Conservation (phyloP, 2,113 vertebrate species). For the Microtus ochrogaster region DNA sequence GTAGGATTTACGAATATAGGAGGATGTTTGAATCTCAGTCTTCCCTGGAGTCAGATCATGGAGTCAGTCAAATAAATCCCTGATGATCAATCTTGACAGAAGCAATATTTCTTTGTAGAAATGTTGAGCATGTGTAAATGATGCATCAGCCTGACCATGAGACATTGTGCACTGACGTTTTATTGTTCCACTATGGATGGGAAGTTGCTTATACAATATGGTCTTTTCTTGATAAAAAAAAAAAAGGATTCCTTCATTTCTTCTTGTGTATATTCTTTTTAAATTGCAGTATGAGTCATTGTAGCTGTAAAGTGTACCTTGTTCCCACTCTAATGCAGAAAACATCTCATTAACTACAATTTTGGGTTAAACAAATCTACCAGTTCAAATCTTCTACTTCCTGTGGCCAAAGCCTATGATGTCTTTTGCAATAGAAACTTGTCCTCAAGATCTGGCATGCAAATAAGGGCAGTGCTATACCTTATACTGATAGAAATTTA, state of each 20-base stretch:
- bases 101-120: constrained; percentile 22
- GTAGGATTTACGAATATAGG: background rate
- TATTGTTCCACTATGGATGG: background rate
- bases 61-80: constrained; percentile 47
- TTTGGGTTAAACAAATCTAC: background rate
- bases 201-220: background rate
- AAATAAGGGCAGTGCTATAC: background rate
- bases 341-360: background rate
- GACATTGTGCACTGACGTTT: background rate
- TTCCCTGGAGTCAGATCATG: constrained; percentile 4
- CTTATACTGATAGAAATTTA: background rate
- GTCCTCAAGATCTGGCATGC: background rate
- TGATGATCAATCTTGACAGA: constrained; percentile 27
- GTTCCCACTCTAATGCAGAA: background rate
- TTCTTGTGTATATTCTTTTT: background rate
- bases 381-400: background rate
- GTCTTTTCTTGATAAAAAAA: constrained; percentile 18
- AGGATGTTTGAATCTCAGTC: background rate
- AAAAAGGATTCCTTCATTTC: background rate
- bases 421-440: background rate
- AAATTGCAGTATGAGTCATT: background rate
- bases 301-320: background rate
- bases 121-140: background rate
- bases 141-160: background rate
- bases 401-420: rapidly evolving